A percentile compares a stretch with the other conserved stretches of the same genome.
phyloP scores from a whole-genome alignment of 2,797 vertebrate genomes.

The Peromyscus aztecus region DNA sequence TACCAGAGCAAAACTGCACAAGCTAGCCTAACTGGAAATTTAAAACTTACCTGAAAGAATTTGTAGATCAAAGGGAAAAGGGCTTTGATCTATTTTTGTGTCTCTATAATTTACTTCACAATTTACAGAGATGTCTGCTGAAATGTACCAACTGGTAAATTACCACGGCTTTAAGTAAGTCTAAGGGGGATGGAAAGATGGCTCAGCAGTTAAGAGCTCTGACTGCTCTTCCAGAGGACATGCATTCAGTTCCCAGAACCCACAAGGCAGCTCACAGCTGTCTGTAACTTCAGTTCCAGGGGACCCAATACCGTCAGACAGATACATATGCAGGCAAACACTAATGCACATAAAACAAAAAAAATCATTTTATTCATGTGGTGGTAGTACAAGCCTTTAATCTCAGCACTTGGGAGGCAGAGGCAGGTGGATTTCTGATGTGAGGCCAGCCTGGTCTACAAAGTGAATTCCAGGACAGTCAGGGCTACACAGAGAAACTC shows the following conservation, averaged over 20 bases:
- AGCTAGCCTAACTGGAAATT: neutral
- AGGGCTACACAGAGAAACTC: neutral
- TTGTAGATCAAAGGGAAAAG: neutral
- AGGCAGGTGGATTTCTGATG: neutral
- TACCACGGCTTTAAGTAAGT: neutral
- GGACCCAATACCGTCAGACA: neutral
- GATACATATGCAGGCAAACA: neutral
- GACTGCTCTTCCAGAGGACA: neutral
- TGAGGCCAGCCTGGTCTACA: neutral
- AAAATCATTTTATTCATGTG: neutral
- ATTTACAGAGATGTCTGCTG: neutral
- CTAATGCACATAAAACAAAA: neutral
- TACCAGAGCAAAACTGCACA: neutral
- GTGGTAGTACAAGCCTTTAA: neutral
- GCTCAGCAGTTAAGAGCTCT: neutral
- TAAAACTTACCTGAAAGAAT: slow-evolving; percentile 4
- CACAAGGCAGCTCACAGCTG: too few relatives aligned
- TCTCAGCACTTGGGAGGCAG: neutral
- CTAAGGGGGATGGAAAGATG: neutral
- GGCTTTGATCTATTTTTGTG: neutral
- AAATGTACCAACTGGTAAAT: neutral
- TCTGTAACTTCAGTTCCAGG: neutral
- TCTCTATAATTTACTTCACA: neutral
- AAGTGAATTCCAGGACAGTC: neutral
- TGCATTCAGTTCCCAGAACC: neutral